These are phyloP conservation scores for Dryococelus australis DNA, from an alignment of 2,888 invertebrate genomes.

Conservation along the genomic window DNA sequence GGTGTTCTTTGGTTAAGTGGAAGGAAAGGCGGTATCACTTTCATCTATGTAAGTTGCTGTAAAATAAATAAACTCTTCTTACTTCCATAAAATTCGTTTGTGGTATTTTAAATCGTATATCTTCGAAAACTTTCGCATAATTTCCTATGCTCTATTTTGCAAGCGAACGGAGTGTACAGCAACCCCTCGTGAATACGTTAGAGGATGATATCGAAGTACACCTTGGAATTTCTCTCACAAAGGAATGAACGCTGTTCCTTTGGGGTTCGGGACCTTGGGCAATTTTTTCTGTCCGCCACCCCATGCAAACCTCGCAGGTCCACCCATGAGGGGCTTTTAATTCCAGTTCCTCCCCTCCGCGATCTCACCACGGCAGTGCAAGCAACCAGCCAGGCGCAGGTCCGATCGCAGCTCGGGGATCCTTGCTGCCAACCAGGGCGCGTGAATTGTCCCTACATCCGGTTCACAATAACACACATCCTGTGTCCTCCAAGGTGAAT, in stretches of 20 bases:
- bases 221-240: neutral
- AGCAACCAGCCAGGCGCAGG: neutral
- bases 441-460: slow-evolving; percentile 1
- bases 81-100: too few relatives aligned
- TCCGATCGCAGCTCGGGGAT: neutral
- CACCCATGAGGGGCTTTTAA: neutral
- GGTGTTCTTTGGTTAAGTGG: too few relatives aligned
- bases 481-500: too few relatives aligned
- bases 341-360: neutral
- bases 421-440: neutral
- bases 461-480: neutral
- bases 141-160: neutral
- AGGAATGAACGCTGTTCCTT: neutral
- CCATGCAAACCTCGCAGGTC: neutral
- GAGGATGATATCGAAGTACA: neutral
- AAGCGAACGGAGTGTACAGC: neutral
- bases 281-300: neutral
- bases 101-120: too few relatives aligned
- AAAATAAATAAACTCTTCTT: too few relatives aligned
- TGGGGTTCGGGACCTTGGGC: neutral
- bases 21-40: too few relatives aligned
- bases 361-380: neutral
- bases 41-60: too few relatives aligned
- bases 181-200: neutral
- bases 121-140: too few relatives aligned